These are phyloP conservation scores for Ammodytes marinus DNA, from an alignment of 2,113 vertebrate species.

Conservation along the genomic window DNA sequence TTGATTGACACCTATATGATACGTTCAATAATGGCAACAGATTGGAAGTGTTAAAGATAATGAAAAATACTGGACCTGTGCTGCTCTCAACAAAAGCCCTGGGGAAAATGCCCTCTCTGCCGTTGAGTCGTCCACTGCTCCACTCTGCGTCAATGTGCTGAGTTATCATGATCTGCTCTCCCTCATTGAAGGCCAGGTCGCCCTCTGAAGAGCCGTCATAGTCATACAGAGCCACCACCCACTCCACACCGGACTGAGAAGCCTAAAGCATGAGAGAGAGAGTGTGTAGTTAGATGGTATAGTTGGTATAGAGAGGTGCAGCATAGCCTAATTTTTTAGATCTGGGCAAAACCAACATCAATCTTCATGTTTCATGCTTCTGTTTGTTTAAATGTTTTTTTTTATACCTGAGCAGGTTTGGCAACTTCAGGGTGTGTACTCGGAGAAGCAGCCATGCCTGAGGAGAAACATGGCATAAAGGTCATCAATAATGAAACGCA, in stretches of 20 bases:
- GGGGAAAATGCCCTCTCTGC: slow-evolving; percentile 92
- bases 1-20: neutral
- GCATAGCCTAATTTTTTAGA: neutral
- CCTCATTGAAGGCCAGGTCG: slow-evolving; percentile 90
- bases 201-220: slow-evolving; percentile 87
- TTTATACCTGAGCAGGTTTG: slow-evolving; percentile 75
- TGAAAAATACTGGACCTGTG: slow-evolving; percentile 78
- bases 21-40: neutral
- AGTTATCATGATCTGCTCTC: slow-evolving; percentile 90
- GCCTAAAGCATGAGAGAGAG: slow-evolving; percentile 2
- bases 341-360: slow-evolving; percentile 1
- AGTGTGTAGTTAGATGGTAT: neutral
- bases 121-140: slow-evolving; percentile 88
- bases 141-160: slow-evolving; percentile 88
- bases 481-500: neutral
- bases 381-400: slow-evolving; percentile 17
- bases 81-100: slow-evolving; percentile 85
- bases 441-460: slow-evolving; percentile 82
- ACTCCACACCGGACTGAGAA: slow-evolving; percentile 69
- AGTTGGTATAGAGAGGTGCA: too few species aligned
- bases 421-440: slow-evolving; percentile 28
- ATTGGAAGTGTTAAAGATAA: neutral
- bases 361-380: neutral
- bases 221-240: slow-evolving; percentile 92
- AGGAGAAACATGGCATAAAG: neutral